A percentile compares a stretch with the other conserved stretches of the same genome.
Evolutionary conservation across 2,797 vertebrate species (phyloP).

Genomic region (Sebastes kiyomatsui): DNA sequence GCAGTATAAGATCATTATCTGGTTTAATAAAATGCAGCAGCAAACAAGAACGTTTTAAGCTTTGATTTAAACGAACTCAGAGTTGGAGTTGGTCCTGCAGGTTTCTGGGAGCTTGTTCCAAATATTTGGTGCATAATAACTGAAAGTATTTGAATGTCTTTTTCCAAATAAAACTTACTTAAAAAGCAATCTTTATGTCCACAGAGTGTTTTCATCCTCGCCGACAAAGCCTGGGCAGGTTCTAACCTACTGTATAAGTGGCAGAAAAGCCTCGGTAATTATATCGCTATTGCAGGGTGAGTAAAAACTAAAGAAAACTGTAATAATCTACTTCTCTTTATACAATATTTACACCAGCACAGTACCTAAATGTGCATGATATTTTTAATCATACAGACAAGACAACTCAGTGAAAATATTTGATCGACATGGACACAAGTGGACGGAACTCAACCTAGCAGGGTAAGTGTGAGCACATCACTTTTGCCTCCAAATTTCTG

Average conservation of each 20-base stretch:
- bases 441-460: conserved; percentile 90
- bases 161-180: neutral
- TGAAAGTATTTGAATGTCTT: neutral
- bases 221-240: conserved; percentile 88
- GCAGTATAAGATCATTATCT: no score
- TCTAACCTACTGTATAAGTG: conserved; percentile 89
- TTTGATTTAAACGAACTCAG: no score
- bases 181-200: conserved; percentile 25
- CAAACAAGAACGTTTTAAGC: no score
- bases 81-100: no score
- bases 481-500: neutral
- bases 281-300: conserved; percentile 95
- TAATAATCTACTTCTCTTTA: neutral
- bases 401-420: conserved; percentile 93
- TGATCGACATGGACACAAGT: conserved; percentile 96
- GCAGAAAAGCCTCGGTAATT: conserved; percentile 94
- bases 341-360: neutral
- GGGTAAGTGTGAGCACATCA: conserved; percentile 82
- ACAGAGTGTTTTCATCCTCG: conserved; percentile 90
- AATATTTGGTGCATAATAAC: no score
- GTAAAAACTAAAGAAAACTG: conserved; percentile 37
- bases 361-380: neutral
- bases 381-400: conserved; percentile 76
- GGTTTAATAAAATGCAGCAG: no score
- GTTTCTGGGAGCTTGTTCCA: no score